Percentiles rank a stretch among this genome's conserved stretches.
Evolutionary conservation across 1,140 invertebrate species (phyloP).

Genomic region (Aphelinus atriplicis): DNA sequence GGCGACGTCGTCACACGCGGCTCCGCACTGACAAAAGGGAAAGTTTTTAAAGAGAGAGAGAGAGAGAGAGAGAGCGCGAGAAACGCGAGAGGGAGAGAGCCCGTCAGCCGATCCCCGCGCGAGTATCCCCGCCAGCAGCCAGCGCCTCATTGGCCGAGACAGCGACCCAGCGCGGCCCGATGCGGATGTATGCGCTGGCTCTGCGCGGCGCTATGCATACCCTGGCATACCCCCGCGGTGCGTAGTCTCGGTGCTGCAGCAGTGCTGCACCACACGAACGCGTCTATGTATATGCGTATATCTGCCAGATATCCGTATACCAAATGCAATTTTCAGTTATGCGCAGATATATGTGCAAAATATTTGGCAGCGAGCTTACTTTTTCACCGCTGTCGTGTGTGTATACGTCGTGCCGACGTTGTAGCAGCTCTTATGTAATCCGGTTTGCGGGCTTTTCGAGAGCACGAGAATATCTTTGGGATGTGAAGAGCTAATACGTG

Average conservation of each 20-base stretch:
- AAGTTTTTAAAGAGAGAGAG: constrained; percentile 24
- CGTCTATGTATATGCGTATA: no score
- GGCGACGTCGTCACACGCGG: neutral
- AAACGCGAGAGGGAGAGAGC: neutral
- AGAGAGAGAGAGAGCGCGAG: no score
- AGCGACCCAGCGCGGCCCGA: constrained; percentile 5
- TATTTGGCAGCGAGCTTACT: no score
- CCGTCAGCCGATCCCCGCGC: neutral
- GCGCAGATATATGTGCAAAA: no score
- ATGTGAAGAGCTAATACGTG: no score
- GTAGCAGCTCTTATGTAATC: no score
- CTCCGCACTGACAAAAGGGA: constrained; percentile 22
- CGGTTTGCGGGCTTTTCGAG: no score
- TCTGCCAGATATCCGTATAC: no score
- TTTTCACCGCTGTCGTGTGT: no score
- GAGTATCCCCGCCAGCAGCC: neutral
- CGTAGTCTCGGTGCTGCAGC: neutral
- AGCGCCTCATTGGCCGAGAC: neutral
- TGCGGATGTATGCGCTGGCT: neutral
- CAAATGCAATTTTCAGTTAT: no score
- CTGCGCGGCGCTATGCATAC: neutral
- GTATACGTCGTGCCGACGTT: no score
- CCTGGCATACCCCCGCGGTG: neutral
- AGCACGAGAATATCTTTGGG: no score
- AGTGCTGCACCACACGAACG: neutral